Conservation (phyloP, 2,797 vertebrate species). For the Loris lydekkerianus region DNA sequence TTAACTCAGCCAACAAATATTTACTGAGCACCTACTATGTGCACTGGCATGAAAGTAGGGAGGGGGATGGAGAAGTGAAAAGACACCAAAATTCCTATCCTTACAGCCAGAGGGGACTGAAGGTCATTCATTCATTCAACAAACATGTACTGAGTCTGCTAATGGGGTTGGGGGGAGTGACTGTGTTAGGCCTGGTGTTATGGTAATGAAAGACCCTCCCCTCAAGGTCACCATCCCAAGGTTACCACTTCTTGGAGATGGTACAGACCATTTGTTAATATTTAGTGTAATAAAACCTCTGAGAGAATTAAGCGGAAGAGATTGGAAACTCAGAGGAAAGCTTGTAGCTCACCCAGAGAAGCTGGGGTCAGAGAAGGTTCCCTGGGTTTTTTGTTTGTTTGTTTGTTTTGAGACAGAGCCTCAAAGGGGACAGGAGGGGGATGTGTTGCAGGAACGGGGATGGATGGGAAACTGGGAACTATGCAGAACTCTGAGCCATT, state of each 20-base stretch:
- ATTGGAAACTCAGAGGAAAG: background rate
- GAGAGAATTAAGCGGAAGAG: background rate
- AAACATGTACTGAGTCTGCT: background rate
- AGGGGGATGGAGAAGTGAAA: background rate
- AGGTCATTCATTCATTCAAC: background rate
- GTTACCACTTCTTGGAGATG: background rate
- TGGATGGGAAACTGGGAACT: background rate
- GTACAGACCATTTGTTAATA: background rate
- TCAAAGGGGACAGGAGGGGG: background rate
- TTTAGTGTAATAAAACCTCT: background rate
- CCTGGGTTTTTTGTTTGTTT: background rate
- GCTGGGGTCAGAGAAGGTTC: background rate
- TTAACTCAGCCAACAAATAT: background rate
- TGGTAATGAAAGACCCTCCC: background rate
- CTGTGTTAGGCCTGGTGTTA: background rate
- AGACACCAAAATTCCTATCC: background rate
- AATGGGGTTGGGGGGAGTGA: background rate
- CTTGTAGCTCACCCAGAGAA: background rate
- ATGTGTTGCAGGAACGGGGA: too few relatives aligned
- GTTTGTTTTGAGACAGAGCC: too few relatives aligned
- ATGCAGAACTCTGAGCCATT: background rate
- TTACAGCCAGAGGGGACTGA: background rate
- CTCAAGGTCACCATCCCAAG: background rate
- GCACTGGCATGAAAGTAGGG: background rate
- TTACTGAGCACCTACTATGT: slow-evolving; percentile 30